These are phyloP conservation scores for Macrostomum lignano DNA, from an alignment of 1,140 invertebrate species.

Conservation along the genomic window DNA sequence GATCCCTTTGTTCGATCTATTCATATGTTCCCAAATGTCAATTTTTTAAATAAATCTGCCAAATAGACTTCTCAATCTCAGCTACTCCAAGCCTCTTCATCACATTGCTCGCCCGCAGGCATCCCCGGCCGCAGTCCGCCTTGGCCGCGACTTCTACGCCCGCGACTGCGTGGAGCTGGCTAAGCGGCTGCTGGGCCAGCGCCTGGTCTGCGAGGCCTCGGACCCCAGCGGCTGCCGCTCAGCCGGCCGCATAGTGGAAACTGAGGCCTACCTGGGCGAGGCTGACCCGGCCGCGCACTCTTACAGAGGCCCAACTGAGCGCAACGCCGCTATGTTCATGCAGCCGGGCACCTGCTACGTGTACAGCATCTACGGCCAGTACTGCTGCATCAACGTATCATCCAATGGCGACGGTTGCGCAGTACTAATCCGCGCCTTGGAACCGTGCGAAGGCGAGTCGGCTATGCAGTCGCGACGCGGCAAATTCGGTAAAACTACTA, in stretches of 20 bases:
- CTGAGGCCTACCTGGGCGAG: constrained; percentile 42
- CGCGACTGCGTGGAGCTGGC: constrained; percentile 30
- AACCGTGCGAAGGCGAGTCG: constrained; percentile 37
- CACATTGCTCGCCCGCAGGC: too few relatives aligned
- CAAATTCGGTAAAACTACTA: constrained; percentile 9
- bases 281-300: constrained; percentile 44
- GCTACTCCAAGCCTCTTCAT: too few relatives aligned
- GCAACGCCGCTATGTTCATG: constrained; percentile 50
- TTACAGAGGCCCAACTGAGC: constrained; percentile 35
- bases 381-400: constrained; percentile 53
- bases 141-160: too few relatives aligned
- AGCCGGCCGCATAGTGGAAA: constrained; percentile 43
- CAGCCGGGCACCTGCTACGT: constrained; percentile 46
- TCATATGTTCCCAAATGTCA: too few relatives aligned
- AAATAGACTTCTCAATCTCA: too few relatives aligned
- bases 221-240: constrained; percentile 31
- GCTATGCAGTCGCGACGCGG: constrained; percentile 31
- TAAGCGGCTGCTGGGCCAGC: constrained; percentile 32
- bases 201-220: constrained; percentile 34
- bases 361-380: constrained; percentile 52
- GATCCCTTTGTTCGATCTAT: too few relatives aligned
- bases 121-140: too few relatives aligned
- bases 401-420: constrained; percentile 39
- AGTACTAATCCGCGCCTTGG: constrained; percentile 40
- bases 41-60: too few relatives aligned